phyloP scores from a whole-genome alignment of 2,888 invertebrate species.

The Epistrophella euchroma region DNA sequence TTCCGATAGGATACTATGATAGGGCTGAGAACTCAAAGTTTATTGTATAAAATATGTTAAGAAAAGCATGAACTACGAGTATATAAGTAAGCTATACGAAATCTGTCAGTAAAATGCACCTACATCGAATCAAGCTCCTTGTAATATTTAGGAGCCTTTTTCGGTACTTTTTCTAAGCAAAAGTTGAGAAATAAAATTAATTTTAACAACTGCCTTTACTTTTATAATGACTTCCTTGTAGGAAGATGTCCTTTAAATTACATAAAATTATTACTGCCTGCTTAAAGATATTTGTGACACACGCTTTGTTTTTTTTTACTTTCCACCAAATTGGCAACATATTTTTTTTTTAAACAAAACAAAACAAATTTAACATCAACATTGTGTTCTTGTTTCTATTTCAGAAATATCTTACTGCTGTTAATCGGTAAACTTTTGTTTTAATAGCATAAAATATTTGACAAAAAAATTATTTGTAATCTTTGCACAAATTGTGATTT shows the following conservation, averaged over 20 bases:
- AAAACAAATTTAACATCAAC: constrained; percentile 51
- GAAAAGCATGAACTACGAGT: not conserved
- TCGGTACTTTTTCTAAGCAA: not conserved
- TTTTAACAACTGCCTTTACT: not conserved
- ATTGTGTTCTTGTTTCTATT: constrained; percentile 64
- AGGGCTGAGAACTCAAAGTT: no score
- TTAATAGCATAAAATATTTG: not conserved
- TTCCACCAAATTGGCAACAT: constrained; percentile 49
- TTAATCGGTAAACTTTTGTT: constrained; percentile 72
- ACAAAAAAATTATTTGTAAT: constrained; percentile 25
- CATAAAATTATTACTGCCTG: not conserved
- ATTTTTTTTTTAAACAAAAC: constrained; percentile 22
- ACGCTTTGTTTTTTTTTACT: constrained; percentile 33
- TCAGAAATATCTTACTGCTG: constrained; percentile 76
- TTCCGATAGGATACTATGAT: no score
- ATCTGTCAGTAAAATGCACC: not conserved
- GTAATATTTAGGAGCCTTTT: not conserved
- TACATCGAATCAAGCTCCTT: not conserved
- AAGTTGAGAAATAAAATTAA: not conserved
- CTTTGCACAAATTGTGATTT: constrained; percentile 67
- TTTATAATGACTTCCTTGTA: not conserved
- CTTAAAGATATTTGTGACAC: constrained; percentile 26
- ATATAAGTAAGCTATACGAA: not conserved
- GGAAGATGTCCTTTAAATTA: constrained; percentile 2
- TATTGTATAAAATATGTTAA: not conserved